Conservation (phyloP, 2,888 invertebrate species). For the Eristalinus aeneus region DNA sequence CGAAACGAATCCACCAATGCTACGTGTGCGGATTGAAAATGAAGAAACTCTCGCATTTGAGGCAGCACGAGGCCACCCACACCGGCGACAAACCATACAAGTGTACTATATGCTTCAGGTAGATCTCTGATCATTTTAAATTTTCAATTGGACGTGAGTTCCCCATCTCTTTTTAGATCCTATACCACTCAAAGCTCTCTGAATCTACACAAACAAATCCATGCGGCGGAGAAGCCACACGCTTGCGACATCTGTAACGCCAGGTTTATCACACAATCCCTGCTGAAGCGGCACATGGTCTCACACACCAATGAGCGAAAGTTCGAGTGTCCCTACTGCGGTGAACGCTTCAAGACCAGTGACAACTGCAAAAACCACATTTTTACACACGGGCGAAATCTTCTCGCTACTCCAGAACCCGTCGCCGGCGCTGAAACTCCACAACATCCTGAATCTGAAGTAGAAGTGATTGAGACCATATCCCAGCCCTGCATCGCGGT, state of each 20-base stretch:
- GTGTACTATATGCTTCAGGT: slow-evolving; percentile 73
- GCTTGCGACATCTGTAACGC: slow-evolving; percentile 64
- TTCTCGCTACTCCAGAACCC: slow-evolving; percentile 43
- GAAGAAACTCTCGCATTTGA: slow-evolving; percentile 52
- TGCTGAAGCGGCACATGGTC: slow-evolving; percentile 69
- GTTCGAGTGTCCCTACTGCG: slow-evolving; percentile 69
- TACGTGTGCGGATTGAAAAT: slow-evolving; percentile 70
- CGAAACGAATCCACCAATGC: slow-evolving; percentile 58
- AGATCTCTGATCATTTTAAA: neutral
- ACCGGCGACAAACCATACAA: slow-evolving; percentile 67
- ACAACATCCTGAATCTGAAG: neutral
- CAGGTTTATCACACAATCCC: slow-evolving; percentile 64
- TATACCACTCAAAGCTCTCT: slow-evolving; percentile 69
- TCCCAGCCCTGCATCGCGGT: slow-evolving; percentile 38
- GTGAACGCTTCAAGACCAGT: slow-evolving; percentile 62
- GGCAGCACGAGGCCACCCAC: slow-evolving; percentile 70
- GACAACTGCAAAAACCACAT: slow-evolving; percentile 68
- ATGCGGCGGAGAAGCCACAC: slow-evolving; percentile 60
- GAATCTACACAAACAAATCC: slow-evolving; percentile 70
- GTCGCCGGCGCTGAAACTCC: neutral
- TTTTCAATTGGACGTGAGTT: neutral
- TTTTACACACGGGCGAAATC: slow-evolving; percentile 50
- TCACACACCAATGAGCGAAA: slow-evolving; percentile 64
- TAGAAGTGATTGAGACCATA: neutral
- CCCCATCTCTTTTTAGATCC: slow-evolving; percentile 35